A percentile compares a stretch with the other conserved stretches of the same genome.
These are phyloP conservation scores for Mustela lutreola DNA, from an alignment of 2,113 vertebrate genomes.

Conservation along the genomic window DNA sequence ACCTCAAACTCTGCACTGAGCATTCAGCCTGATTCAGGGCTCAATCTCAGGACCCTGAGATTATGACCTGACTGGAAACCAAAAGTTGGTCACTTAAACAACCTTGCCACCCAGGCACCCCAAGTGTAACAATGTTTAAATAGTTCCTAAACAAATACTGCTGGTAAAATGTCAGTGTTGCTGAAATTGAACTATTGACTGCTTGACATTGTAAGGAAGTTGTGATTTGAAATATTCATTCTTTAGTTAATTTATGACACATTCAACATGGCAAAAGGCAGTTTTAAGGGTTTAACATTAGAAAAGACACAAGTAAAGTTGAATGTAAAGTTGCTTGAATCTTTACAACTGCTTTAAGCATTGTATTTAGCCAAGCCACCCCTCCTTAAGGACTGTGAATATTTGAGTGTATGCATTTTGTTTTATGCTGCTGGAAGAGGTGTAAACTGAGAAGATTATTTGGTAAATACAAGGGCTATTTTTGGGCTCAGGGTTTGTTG, in stretches of 20 bases:
- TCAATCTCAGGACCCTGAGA: not conserved
- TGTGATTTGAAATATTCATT: not conserved
- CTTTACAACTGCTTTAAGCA: not conserved
- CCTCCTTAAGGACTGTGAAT: not conserved
- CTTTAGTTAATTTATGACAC: not conserved
- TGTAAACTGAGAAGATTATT: constrained; percentile 72
- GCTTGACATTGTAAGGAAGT: not conserved
- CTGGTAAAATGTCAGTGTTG: not conserved
- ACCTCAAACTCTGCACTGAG: not conserved
- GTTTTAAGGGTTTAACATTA: not conserved
- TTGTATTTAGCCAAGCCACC: not conserved
- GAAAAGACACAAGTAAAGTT: not conserved
- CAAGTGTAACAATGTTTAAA: not conserved
- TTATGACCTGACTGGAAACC: not conserved
- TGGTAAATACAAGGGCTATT: constrained; percentile 67
- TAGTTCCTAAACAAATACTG: not conserved
- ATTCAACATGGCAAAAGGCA: not conserved
- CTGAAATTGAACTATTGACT: not conserved
- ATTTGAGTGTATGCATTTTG: not conserved
- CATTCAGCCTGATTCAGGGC: not conserved
- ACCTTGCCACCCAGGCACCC: not conserved
- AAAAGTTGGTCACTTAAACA: not conserved
- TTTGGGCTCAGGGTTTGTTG: constrained; percentile 48
- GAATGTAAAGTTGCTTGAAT: not conserved
- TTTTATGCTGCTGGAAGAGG: constrained; percentile 40